These are phyloP conservation scores for Dorcus parallelipipedus DNA, from an alignment of 2,888 invertebrate species.

Conservation along the genomic window DNA sequence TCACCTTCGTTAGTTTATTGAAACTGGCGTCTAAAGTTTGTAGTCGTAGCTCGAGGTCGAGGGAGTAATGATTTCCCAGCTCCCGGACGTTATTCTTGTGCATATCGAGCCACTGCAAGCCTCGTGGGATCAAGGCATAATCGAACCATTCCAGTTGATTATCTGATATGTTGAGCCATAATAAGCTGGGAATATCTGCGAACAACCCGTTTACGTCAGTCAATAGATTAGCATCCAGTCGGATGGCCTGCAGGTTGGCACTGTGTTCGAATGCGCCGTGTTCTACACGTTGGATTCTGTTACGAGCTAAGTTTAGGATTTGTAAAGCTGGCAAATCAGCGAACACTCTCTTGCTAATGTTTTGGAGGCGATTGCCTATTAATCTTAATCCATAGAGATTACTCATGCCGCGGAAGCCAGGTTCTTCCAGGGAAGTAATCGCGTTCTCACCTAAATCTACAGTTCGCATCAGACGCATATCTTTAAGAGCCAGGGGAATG, in stretches of 20 bases:
- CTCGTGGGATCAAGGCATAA: conserved; percentile 77
- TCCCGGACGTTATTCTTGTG: conserved; percentile 82
- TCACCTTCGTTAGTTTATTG: conserved; percentile 78
- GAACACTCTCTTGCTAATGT: conserved; percentile 76
- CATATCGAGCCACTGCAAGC: conserved; percentile 84
- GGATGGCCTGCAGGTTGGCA: conserved; percentile 77
- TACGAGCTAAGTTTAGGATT: conserved; percentile 84
- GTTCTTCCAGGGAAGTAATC: conserved; percentile 75
- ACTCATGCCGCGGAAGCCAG: conserved; percentile 78
- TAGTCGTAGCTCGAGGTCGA: conserved; percentile 69
- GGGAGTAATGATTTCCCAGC: conserved; percentile 70
- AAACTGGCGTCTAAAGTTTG: conserved; percentile 89
- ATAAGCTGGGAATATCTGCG: conserved; percentile 74
- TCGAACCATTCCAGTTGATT: conserved; percentile 88
- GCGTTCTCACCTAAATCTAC: conserved; percentile 90
- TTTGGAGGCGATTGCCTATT: conserved; percentile 83
- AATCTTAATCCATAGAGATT: conserved; percentile 84
- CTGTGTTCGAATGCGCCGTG: conserved; percentile 78
- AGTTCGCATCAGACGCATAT: conserved; percentile 81
- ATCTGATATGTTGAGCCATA: conserved; percentile 90
- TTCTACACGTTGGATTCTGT: conserved; percentile 74
- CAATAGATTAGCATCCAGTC: conserved; percentile 81
- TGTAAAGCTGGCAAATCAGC: conserved; percentile 77
- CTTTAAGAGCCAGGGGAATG: conserved; percentile 77
- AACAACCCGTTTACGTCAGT: conserved; percentile 81